Evolutionary conservation across 2,797 vertebrate species (phyloP), one percentile per base, ranked within the genome.

Genomic region (Chaenodraco wilsoni): DNA sequence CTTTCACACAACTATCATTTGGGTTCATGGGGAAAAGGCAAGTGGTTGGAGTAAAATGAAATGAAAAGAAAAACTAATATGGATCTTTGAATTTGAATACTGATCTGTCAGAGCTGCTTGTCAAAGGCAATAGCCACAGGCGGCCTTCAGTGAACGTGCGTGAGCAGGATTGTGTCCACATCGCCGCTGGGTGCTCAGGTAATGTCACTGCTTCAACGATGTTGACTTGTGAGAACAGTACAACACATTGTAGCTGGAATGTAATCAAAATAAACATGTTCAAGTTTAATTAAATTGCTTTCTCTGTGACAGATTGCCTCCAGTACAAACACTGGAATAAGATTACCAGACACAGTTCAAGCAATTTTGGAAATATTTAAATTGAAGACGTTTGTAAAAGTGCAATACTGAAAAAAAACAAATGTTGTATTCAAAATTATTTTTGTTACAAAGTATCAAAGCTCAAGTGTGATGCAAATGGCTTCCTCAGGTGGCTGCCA

Each of bases 201-300:
- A 86, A 86, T 63, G 84, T 79, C 65, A 74, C 69, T 50, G 76
- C 78, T 80, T 76, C 45, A 84, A 83, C 79, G 76, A 33, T 72
- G 88, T 86, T 78, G 83, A 83, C 81, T 84, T 56, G 78, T 72
- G 75, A 85, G 79, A 83, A 87, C 58, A 63, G 50, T 56, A 46
- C 48, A 70, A 76, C 84, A 89, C 84, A 87, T 72, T 83, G 80
- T 74, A 27, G 67, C 62, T 50, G 0, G 65, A 83, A 84, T 85
- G 82, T 77, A 82, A 88, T 90, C 81, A 80, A 84, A 88, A 85
- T 74, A 76, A 78, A 79, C 75, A 78, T 72, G 74, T 71, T 84
- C 64, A 43, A 61, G 37, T 86, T 85, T 82, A 87, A 90, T 90
- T 85, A 87, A 84, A 89, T 59, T 82, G 67, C 60, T 51, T 81